Base-by-base conservation (phyloP, 2,888 invertebrate genomes). In the Thecocarcelia acutangulata region DNA sequence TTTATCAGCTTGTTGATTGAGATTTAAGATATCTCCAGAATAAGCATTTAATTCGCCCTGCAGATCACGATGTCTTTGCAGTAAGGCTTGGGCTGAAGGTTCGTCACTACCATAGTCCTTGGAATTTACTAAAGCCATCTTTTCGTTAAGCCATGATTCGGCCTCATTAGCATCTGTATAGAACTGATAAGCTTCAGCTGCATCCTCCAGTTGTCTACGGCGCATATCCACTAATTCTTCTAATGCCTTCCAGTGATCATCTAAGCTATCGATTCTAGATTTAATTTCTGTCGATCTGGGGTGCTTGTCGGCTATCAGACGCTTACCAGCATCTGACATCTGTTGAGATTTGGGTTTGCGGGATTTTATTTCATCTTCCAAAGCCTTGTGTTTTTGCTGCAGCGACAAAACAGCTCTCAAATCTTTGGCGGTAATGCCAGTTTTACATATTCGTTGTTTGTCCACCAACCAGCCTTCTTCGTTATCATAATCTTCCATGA, bases 101-200 rank as follows among this genome's bases (percentile, higher is more conserved):
- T 98, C 98, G 91, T 98, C 98, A 15, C 94, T 94, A 1, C 99
- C 99, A 87, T 95, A 96, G 92, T 99, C 99, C 64, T 94, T 94
- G 0, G 97, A 97, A 12, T 94, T 94, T 13, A 98, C 96, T 46
- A 99, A 92, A 0, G 98, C 96, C 91, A 97, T 95, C 91, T 97
- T 98, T 90, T 99, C 99, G 85, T 97, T 96, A 92, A 98, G 94
- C 98, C 98, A 99, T 0, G 98, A 98, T 87, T 99, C 98, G 0
- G 97, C 96, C 88, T 99, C 99, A 91, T 99, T 98, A 0, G 98
- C 98, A 91, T 99, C 99, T 0, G 97, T 96, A 90, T 98, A 97
- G 92, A 98, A 98, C 93, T 98, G 98, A 87, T 97, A 97, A 0
- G 98, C 97, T 88, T 98, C 98, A 3, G 95, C 94, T 0, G 97